These are phyloP conservation scores for Centroberyx gerrardi DNA, from an alignment of 2,797 vertebrate genomes.

Conservation along the genomic window DNA sequence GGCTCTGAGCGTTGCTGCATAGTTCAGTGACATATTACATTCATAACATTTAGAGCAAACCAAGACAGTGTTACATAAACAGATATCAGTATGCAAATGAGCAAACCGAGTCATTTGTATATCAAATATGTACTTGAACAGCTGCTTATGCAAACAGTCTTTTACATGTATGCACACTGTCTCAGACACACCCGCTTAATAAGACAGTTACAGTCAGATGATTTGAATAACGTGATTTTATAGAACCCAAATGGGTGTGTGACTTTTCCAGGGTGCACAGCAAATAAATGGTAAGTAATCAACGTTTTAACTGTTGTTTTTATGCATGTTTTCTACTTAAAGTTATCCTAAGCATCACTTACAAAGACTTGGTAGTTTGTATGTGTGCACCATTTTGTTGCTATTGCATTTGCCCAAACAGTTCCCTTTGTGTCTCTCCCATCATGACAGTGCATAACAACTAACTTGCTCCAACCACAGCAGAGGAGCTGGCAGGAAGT, in stretches of 20 bases:
- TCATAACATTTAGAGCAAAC: conserved; percentile 21
- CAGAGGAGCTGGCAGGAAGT: conserved; percentile 72
- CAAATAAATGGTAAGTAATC: conserved; percentile 26
- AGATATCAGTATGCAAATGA: conserved; percentile 14
- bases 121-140: conserved; percentile 8
- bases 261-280: conserved; percentile 16
- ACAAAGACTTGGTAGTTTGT: conserved; percentile 33
- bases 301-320: conserved; percentile 32
- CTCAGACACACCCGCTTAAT: conserved; percentile 20
- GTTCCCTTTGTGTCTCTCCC: conserved; percentile 65
- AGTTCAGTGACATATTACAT: conserved; percentile 35
- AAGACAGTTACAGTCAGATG: conserved; percentile 5
- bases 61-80: conserved; percentile 25
- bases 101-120: background rate
- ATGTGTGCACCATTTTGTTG: conserved; percentile 37
- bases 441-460: conserved; percentile 68
- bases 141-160: conserved; percentile 17
- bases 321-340: background rate
- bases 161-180: conserved; percentile 9
- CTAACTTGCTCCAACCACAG: conserved; percentile 66
- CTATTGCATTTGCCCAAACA: conserved; percentile 53
- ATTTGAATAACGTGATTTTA: conserved; percentile 33
- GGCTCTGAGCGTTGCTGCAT: conserved; percentile 31
- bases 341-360: conserved; percentile 25
- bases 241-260: conserved; percentile 13